These are phyloP conservation scores for Phoxinus dragarum DNA, from an alignment of 2,797 vertebrate species.

Conservation along the genomic window DNA sequence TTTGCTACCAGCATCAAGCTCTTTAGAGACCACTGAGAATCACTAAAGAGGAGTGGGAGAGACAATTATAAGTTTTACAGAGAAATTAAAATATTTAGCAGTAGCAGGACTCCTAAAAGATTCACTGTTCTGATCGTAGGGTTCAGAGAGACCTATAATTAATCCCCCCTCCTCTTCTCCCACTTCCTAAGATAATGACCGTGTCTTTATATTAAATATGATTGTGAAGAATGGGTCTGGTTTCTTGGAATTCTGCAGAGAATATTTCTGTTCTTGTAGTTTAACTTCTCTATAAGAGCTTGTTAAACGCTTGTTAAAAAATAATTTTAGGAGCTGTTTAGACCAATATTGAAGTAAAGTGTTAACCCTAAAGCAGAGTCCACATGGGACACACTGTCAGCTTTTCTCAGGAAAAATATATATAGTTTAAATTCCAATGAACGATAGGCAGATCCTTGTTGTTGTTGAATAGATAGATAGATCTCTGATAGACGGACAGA, in stretches of 20 bases:
- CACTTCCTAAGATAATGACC: conserved; percentile 4
- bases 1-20: not conserved
- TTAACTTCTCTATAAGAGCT: not conserved
- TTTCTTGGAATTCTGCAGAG: not conserved
- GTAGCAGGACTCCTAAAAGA: conserved; percentile 9
- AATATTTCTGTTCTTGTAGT: not conserved
- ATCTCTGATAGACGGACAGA: not conserved
- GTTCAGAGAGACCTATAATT: conserved; percentile 4
- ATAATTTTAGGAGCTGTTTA: not conserved
- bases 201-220: conserved; percentile 16
- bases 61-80: conserved; percentile 1
- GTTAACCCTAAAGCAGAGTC: not conserved
- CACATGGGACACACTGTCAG: not conserved
- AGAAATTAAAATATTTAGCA: conserved; percentile 22
- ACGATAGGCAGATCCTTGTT: not conserved
- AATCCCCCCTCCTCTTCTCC: conserved; percentile 3
- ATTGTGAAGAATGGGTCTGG: conserved; percentile 18
- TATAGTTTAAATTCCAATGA: not conserved
- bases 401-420: not conserved
- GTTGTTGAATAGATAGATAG: not conserved
- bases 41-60: not conserved
- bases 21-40: not conserved
- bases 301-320: not conserved
- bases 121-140: not conserved
- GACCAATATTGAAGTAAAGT: not conserved